Base-by-base conservation (phyloP, 1,140 invertebrate genomes). In the Drosophila insularis region DNA sequence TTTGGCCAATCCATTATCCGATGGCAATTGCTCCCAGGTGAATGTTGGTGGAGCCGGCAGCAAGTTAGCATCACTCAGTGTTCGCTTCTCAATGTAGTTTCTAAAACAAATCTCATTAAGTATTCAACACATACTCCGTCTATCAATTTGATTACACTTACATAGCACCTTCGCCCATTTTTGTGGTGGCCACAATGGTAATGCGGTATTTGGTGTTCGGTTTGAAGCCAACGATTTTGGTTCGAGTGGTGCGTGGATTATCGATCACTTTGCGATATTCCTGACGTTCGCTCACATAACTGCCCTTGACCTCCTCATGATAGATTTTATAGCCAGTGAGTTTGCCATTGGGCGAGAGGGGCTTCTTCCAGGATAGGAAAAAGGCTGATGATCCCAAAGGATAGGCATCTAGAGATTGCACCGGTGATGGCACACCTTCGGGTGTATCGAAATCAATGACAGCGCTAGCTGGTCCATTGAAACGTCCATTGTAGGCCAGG, bases 281-380 rank as follows among this genome's bases (percentile, higher is more conserved):
- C 39, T 95, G 93, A 35, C 95, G 89, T 4, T 95, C 93, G 31
- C 94, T 94, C 0, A 97, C 93, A 50, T 93, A 93, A 0, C 95
- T 96, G 37, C 95, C 95, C 54, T 95, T 94, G 0, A 98, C 96
- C 79, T 95, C 94, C 87, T 97, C 95, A 92, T 98, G 98, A 90
- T 96, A 97, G 79, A 99, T 96, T 90, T 96, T 96, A 92, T 99
- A 99, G 7, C 98, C 98, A 1, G 95, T 98, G 0, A 99, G 92
- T 68, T 96, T 94, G 23, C 99, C 99, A 93, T 99, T 99, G 14
- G 97, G 95, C 87, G 98, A 96, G 17, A 97, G 94, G 0, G 99
- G 99, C 89, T 96, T 96, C 87, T 97, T 96, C 99, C 99, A 99
- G 59, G 94, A 95, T 1, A 99, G 92, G 59, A 95, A 94, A 82